phyloP scores from a whole-genome alignment of 2,888 invertebrate species.

The Opisthograptis luteolata region DNA sequence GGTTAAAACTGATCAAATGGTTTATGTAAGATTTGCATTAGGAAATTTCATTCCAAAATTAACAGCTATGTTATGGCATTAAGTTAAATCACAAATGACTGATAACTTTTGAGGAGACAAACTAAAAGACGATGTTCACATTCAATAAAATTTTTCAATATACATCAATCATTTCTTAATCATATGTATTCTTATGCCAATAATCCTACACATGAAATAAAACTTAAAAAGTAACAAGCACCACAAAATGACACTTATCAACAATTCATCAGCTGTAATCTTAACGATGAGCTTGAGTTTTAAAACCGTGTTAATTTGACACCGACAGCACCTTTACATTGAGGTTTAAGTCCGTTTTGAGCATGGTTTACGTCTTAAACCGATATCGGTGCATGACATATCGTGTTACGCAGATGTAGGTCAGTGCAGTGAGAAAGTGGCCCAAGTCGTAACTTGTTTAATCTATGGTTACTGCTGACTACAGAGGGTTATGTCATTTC shows the following conservation, averaged over 20 bases:
- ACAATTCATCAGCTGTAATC: conserved; percentile 12
- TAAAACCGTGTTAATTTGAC: conserved; percentile 16
- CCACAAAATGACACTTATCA: background rate
- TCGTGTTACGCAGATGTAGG: conserved; percentile 31
- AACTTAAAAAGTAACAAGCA: background rate
- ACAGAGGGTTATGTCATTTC: conserved; percentile 13
- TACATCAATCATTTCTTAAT: no score
- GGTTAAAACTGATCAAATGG: no score
- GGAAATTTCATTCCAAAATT: no score
- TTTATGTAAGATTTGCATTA: no score
- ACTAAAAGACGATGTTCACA: no score
- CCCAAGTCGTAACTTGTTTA: conserved; percentile 8
- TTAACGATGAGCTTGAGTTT: conserved; percentile 2
- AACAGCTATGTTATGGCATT: no score
- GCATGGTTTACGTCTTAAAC: conserved; percentile 9
- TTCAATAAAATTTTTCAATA: no score
- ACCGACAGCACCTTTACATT: conserved; percentile 2
- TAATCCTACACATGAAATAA: no score
- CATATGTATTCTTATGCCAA: no score
- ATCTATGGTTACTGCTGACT: conserved; percentile 6
- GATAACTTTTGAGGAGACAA: no score
- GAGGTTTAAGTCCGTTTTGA: conserved; percentile 1
- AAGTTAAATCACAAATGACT: no score
- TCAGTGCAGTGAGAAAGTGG: conserved; percentile 34
- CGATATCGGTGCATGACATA: conserved; percentile 32